Evolutionary conservation across 2,797 vertebrate genomes (phyloP), one percentile per base, ranked within the genome.

Genomic region (Peromyscus melanophrys): DNA sequence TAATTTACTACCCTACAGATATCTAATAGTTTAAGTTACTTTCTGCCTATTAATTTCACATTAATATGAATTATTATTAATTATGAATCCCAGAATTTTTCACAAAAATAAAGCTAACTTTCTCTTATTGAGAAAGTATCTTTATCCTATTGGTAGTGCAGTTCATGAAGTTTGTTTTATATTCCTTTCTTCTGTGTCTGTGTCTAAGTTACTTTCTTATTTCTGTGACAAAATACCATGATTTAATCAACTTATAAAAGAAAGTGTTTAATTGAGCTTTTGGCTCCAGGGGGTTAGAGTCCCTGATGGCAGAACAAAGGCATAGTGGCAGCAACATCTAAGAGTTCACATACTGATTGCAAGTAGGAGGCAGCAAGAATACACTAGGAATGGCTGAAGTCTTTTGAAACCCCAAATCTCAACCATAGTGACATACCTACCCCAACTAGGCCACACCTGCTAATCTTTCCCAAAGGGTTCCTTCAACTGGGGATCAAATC

Each of bases 11-110:
- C 21, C 34, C 34, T 21, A 37, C 25, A 43, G 34, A 63, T 52
- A 86, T 81, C 40, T 73, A 57, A 29, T 29, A 57, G 37, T 69
- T 37, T 78, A 69, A 69, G 80, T 86, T 81, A 80, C 16, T 73
- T 78, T 86, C 63, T 86, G 40, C 31, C 29, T 73, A 37, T 34
- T 59, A 69, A 43, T 80, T 80, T 71, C 10, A 9, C 52, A 3
- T 91, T 77, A n/a, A n/a, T n/a, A n/a, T n/a, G n/a, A n/a, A n/a
- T n/a, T n/a, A n/a, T n/a, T n/a, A n/a, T n/a, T n/a, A n/a, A n/a
- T n/a, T n/a, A n/a, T n/a, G 19, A 78, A 59, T 3, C 73, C 46
- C 10, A 78, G 61, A 90, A 93, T 69, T 88, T 90, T 93, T 90
- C 65, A 52, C 61, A 78, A 29, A 92, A 81, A 95, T 76, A n/a